phyloP scores from a whole-genome alignment of 2,797 vertebrate species.

The Centroberyx gerrardi region DNA sequence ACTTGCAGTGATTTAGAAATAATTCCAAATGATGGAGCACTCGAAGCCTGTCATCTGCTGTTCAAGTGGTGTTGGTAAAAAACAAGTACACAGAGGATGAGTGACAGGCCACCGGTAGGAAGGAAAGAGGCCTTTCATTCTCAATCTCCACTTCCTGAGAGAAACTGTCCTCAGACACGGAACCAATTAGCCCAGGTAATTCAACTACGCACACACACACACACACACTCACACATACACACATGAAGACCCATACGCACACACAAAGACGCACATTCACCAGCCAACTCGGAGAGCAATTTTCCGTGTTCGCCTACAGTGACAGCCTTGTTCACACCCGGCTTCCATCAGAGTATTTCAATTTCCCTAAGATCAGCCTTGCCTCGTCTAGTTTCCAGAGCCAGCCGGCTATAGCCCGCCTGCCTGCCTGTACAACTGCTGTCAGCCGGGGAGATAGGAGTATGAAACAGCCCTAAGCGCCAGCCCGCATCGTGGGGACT shows the following conservation, averaged over 20 bases:
- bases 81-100: constrained; percentile 49
- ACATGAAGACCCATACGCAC: constrained; percentile 24
- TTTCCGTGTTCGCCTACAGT: constrained; percentile 70
- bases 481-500: constrained; percentile 71
- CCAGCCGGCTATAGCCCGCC: constrained; percentile 44
- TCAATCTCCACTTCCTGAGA: constrained; percentile 52
- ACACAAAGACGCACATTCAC: constrained; percentile 7
- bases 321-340: constrained; percentile 77
- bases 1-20: constrained; percentile 58
- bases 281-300: constrained; percentile 61
- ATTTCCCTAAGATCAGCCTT: constrained; percentile 77
- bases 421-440: constrained; percentile 60
- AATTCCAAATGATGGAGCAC: constrained; percentile 56
- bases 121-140: constrained; percentile 61
- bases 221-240: constrained; percentile 23
- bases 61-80: constrained; percentile 53
- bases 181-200: constrained; percentile 70
- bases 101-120: constrained; percentile 50
- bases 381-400: constrained; percentile 70
- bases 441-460: constrained; percentile 80
- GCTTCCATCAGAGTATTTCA: constrained; percentile 78
- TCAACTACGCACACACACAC: constrained; percentile 24
- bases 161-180: constrained; percentile 64
- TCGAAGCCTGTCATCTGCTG: constrained; percentile 41
- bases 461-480: constrained; percentile 70